Conservation (phyloP, 1,140 invertebrate species). For the Helicoverpa armigera region DNA sequence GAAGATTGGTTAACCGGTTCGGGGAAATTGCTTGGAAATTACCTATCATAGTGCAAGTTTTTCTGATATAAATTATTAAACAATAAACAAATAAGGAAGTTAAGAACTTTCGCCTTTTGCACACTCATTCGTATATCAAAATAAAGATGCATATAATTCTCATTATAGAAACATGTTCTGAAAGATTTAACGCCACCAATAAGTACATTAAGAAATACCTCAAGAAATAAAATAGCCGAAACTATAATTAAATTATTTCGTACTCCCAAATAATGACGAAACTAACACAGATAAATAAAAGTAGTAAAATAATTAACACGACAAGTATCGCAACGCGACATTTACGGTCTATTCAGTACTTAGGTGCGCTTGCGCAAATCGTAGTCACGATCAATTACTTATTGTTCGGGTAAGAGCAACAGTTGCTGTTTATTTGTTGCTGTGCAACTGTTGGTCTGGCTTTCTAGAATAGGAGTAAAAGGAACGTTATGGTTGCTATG, state of each 20-base stretch:
- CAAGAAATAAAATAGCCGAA: background rate
- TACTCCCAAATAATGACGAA: background rate
- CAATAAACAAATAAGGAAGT: no score
- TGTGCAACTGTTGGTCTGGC: constrained; percentile 12
- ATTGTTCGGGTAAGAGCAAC: constrained; percentile 12
- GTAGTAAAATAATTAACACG: background rate
- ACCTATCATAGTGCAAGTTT: no score
- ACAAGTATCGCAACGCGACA: constrained; percentile 27
- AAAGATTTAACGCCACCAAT: background rate
- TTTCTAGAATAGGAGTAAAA: constrained; percentile 3
- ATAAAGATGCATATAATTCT: no score
- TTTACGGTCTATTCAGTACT: constrained; percentile 16
- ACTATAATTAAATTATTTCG: constrained; percentile 2
- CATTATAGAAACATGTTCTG: no score
- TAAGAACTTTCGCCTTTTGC: no score
- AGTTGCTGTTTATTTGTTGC: no score
- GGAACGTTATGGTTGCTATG: background rate
- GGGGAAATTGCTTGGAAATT: background rate
- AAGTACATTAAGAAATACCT: background rate
- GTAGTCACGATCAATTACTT: constrained; percentile 31
- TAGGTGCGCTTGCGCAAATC: constrained; percentile 9
- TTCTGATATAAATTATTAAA: no score
- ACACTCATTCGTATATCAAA: no score
- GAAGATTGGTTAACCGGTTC: background rate
- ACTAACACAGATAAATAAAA: background rate